Conservation (phyloP, 2,113 vertebrate species). For the Protobothrops mucrosquamatus region DNA sequence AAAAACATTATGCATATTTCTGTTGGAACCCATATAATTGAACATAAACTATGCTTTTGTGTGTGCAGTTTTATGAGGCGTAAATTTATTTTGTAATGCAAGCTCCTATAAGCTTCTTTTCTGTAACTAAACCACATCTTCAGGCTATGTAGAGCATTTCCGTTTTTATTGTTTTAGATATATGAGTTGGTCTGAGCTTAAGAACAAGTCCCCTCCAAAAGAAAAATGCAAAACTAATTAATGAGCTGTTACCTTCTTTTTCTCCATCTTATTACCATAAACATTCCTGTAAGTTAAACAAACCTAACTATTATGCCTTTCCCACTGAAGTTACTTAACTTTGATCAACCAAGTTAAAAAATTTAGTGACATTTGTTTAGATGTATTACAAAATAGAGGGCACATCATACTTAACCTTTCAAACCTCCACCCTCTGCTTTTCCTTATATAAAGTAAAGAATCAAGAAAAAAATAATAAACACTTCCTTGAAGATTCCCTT, state of each 20-base stretch:
- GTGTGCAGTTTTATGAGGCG: background rate
- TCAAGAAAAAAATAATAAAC: background rate
- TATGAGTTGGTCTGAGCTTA: slow-evolving; percentile 3
- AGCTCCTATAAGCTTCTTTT: background rate
- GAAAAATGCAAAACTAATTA: slow-evolving; percentile 26
- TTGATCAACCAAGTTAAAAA: slow-evolving; percentile 35
- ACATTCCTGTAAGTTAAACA: slow-evolving; percentile 17
- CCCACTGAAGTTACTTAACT: slow-evolving; percentile 33
- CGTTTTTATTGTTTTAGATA: slow-evolving; percentile 33
- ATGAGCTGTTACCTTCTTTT: background rate
- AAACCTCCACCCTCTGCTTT: slow-evolving; percentile 22
- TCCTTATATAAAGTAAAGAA: background rate
- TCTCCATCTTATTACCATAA: background rate
- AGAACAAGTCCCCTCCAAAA: slow-evolving; percentile 27
- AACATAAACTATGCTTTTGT: background rate
- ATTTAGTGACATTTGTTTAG: background rate
- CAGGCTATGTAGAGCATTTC: background rate
- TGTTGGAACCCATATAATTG: background rate
- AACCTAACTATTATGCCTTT: background rate
- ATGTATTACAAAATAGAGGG: background rate
- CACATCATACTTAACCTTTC: background rate
- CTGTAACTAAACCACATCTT: rapidly evolving
- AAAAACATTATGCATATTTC: background rate
- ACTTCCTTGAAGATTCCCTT: background rate
- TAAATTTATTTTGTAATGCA: background rate